Base-by-base conservation (phyloP, 2,113 vertebrate species). In the Riparia riparia region DNA sequence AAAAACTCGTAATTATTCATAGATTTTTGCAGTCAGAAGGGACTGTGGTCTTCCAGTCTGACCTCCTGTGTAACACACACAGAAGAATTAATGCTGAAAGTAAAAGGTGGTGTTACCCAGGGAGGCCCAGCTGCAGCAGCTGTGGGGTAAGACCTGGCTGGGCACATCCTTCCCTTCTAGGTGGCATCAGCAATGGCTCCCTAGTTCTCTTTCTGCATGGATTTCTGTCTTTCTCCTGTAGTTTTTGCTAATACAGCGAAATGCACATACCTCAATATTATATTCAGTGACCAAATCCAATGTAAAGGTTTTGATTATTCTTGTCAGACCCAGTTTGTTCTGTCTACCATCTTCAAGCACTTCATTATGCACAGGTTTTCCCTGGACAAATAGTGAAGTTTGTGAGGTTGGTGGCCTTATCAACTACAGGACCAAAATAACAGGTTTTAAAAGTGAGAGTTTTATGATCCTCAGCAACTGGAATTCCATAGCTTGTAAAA, bases 271-370 rank as follows among this genome's bases (percentile, higher is more conserved):
- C 98, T 97, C 96, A 13, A 93, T 81, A 60, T 98, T 98, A 72
- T 98, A 98, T 63, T 99, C 98, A 22, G 98, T 98, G 70, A 99
- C 98, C 66, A 98, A 92, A 79, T 97, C 96, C 96, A 98, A 96
- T 44, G 98, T 98, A 31, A 98, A 97, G 10, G 96, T 94, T 97
- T 98, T 98, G 60, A 99, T 98, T 44, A 98, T 51, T 41, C 91
- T 95, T 0, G 65, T 91, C 41, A 99, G 90, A 28, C 82, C 61
- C 8, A 96, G 31, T 86, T 98, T 97, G 78, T 76, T 95, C 65
- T 91, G 88, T 34, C 17, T 96, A 15, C 97, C 96, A 17, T 97
- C 88, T 82, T 97, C 96, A 24, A 97, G 97, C 65, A 97, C 95
- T 96, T 98, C 94, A 8, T 97, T 93, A 16, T 93, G 96, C 64